Evolutionary conservation across 2,888 invertebrate species (phyloP).

Genomic region (Thereva unica): DNA sequence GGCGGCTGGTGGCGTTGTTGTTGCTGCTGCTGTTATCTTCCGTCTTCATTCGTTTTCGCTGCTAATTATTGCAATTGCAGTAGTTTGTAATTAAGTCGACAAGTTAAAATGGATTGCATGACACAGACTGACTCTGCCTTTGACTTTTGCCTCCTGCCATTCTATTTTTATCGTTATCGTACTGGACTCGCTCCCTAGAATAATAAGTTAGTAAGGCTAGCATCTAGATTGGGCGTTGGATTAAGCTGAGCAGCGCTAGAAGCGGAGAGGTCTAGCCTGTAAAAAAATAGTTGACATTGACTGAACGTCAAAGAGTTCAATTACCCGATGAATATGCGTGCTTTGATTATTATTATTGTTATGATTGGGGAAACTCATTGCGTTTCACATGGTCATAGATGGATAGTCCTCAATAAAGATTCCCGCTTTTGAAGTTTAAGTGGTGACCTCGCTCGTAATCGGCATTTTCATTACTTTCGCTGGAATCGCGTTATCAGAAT

Average conservation of each 20-base stretch:
- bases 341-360: background rate
- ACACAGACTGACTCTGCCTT: slow-evolving; percentile 16
- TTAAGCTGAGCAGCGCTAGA: background rate
- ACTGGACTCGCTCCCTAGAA: slow-evolving; percentile 1
- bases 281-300: slow-evolving; percentile 39
- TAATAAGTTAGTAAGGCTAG: slow-evolving; percentile 14
- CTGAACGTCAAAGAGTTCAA: slow-evolving; percentile 42
- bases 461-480: slow-evolving; percentile 1
- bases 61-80: slow-evolving; percentile 23
- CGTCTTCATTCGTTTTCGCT: background rate
- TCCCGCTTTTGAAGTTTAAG: background rate
- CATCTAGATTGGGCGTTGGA: background rate
- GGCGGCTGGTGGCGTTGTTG: background rate
- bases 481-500: too few relatives aligned
- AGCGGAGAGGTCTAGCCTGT: background rate
- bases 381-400: background rate
- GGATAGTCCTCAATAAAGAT: background rate
- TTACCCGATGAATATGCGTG: slow-evolving; percentile 32
- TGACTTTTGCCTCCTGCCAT: background rate
- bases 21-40: slow-evolving; percentile 1
- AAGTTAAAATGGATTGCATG: slow-evolving; percentile 31
- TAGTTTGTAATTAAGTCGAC: slow-evolving; percentile 26
- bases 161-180: slow-evolving; percentile 25
- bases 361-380: too few relatives aligned
- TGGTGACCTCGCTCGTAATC: slow-evolving; percentile 14